These are phyloP conservation scores for Tarsius wallacei DNA, from an alignment of 2,797 vertebrate species.

Conservation along the genomic window DNA sequence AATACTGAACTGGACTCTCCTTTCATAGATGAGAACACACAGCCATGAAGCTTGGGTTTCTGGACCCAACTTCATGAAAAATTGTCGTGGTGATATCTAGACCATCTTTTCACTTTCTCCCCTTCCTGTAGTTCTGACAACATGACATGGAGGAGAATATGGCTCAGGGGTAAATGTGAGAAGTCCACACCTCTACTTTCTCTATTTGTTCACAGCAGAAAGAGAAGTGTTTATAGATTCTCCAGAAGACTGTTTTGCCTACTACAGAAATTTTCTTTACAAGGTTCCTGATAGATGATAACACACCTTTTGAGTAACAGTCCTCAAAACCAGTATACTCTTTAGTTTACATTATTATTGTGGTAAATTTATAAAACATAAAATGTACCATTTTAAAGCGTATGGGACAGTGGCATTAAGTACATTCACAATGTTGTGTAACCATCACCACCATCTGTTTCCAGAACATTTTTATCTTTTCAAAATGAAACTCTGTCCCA, in stretches of 20 bases:
- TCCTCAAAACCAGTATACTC: not conserved
- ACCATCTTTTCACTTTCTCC: not conserved
- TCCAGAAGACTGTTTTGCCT: not conserved
- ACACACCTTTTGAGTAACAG: not conserved
- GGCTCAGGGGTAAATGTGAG: not conserved
- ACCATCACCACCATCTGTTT: not conserved
- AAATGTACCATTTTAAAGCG: not conserved
- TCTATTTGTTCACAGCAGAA: not conserved
- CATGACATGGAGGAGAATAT: fast-evolving
- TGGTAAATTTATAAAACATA: not conserved
- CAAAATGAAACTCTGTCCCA: not conserved
- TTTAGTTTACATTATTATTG: not conserved
- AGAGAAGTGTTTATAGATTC: not conserved
- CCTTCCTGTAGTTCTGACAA: not conserved
- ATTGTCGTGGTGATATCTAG: not conserved
- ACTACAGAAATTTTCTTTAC: not conserved
- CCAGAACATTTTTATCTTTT: not conserved
- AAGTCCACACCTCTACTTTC: not conserved
- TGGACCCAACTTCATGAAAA: not conserved
- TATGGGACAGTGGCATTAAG: not conserved
- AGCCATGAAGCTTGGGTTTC: not conserved
- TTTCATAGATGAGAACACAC: not conserved
- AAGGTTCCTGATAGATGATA: not conserved
- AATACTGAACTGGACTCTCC: not conserved
- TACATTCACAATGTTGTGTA: not conserved